phyloP scores from a whole-genome alignment of 2,113 vertebrate species.

The Suricata suricatta region DNA sequence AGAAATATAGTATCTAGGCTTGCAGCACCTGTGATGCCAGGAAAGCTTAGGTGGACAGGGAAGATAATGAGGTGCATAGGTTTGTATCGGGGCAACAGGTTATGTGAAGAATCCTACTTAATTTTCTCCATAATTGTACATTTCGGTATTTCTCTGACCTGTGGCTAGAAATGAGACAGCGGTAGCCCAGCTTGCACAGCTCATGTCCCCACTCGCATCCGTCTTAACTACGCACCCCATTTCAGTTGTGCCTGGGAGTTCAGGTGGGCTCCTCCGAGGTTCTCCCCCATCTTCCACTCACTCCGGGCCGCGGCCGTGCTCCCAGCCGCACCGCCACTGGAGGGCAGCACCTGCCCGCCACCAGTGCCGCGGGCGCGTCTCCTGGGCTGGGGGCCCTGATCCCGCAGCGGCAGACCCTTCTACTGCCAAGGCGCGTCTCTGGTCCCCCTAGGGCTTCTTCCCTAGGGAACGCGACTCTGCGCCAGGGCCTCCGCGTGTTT shows the following conservation, averaged over 20 bases:
- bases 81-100: fast-evolving
- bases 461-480: not conserved
- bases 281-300: fast-evolving
- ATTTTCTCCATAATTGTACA: not conserved
- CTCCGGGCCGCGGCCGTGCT: not conserved
- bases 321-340: not conserved
- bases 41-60: not conserved
- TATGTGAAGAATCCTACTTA: not conserved
- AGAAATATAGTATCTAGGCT: not conserved
- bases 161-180: not conserved
- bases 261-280: fast-evolving
- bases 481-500: not conserved
- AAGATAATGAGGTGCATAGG: fast-evolving
- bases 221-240: fast-evolving
- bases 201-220: not conserved
- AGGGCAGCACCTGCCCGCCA: constrained; percentile 60
- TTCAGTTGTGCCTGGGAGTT: not conserved
- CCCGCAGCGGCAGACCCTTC: not conserved
- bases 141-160: not conserved
- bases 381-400: fast-evolving
- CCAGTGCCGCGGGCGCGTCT: fast-evolving
- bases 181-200: not conserved
- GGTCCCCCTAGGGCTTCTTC: not conserved
- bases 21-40: fast-evolving
- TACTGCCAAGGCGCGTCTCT: not conserved